Conservation (phyloP, 2,888 invertebrate species). For the Julus scanicus region DNA sequence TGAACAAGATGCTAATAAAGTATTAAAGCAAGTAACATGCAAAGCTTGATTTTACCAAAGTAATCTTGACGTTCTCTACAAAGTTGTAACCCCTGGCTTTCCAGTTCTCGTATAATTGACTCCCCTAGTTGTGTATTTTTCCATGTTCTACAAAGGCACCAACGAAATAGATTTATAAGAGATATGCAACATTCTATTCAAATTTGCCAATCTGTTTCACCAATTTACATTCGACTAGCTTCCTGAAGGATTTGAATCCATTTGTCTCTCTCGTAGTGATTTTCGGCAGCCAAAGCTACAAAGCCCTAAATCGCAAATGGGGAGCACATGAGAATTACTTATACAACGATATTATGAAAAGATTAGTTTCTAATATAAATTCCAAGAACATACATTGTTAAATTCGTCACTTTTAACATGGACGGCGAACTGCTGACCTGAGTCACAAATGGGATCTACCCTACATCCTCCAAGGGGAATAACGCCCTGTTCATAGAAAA, state of each 20-base stretch:
- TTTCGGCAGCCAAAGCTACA: constrained; percentile 63
- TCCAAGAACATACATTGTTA: constrained; percentile 61
- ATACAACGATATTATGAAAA: background rate
- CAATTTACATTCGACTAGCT: constrained; percentile 65
- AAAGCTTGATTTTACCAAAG: constrained; percentile 62
- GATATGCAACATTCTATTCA: background rate
- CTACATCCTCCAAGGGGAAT: constrained; percentile 64
- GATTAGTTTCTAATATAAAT: background rate
- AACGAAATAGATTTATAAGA: background rate
- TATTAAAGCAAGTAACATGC: no score
- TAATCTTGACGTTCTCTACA: constrained; percentile 66
- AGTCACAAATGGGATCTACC: constrained; percentile 61
- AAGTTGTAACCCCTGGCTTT: constrained; percentile 65
- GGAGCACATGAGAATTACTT: no score
- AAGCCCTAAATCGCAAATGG: constrained; percentile 18
- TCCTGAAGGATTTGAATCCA: constrained; percentile 64
- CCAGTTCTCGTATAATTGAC: constrained; percentile 65
- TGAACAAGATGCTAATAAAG: background rate
- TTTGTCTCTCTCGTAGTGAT: constrained; percentile 64
- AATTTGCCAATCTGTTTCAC: background rate
- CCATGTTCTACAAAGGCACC: constrained; percentile 64
- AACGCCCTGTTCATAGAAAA: constrained; percentile 61
- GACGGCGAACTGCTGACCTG: constrained; percentile 60
- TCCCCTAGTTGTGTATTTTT: constrained; percentile 65
- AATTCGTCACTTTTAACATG: constrained; percentile 60